phyloP scores from a whole-genome alignment of 2,888 invertebrate species.

The Caenorhabditis sinica region DNA sequence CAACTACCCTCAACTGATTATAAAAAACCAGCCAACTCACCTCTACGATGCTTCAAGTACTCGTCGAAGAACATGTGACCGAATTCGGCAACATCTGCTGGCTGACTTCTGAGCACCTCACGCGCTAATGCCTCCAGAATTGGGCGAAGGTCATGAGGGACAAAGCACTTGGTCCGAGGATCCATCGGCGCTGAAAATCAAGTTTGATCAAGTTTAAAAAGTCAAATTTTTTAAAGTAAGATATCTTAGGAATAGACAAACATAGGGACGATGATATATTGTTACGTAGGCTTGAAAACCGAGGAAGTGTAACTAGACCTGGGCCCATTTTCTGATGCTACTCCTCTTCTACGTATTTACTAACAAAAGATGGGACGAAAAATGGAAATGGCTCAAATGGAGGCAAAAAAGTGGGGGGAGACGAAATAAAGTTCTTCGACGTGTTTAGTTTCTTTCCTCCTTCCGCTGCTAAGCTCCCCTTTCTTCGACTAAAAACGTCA shows the following conservation, averaged over 20 bases:
- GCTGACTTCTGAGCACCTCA: conserved; percentile 76
- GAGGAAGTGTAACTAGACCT: not conserved
- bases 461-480: conserved; percentile 31
- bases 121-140: conserved; percentile 78
- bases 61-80: conserved; percentile 81
- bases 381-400: conserved; percentile 6
- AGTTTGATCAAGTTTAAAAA: too few relatives aligned
- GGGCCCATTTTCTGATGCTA: too few relatives aligned
- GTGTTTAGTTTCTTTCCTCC: conserved; percentile 33
- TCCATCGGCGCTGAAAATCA: conserved; percentile 21
- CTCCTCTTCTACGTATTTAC: too few relatives aligned
- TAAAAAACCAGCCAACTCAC: conserved; percentile 74
- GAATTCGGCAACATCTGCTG: conserved; percentile 78
- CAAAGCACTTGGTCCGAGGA: conserved; percentile 71
- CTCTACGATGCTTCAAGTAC: conserved; percentile 74
- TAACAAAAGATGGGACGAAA: not conserved
- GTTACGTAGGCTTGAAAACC: not conserved
- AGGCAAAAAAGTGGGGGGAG: not conserved
- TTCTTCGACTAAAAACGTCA: conserved; percentile 10
- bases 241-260: not conserved
- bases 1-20: too few relatives aligned
- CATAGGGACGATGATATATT: not conserved
- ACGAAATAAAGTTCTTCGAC: conserved; percentile 15
- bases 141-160: conserved; percentile 81
- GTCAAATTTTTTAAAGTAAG: not conserved